Conservation (phyloP, 2,113 vertebrate genomes). For the Kobus ellipsiprymnus region DNA sequence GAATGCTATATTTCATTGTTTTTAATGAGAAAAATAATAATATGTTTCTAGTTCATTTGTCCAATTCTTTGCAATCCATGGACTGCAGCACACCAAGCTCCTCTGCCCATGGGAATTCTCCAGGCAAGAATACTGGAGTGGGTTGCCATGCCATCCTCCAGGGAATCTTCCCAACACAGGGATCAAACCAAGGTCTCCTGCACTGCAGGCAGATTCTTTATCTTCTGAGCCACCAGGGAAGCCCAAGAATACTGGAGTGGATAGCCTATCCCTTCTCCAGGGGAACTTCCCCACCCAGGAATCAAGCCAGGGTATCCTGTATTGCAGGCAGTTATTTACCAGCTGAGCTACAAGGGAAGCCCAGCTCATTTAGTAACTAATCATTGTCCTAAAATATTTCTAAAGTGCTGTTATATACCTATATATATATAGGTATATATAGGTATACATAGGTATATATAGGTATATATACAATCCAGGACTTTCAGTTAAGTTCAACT, state of each 20-base stretch:
- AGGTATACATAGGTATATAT: neutral
- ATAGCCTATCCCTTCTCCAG: neutral
- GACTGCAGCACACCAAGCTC: neutral
- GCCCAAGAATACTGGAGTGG: neutral
- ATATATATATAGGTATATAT: no score
- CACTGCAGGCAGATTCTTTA: neutral
- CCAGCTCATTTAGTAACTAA: neutral
- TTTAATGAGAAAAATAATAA: conserved; percentile 23
- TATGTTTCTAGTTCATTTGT: neutral
- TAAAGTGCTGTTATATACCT: neutral
- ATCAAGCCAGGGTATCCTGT: neutral
- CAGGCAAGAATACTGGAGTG: neutral
- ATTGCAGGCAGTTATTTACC: neutral
- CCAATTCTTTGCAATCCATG: neutral
- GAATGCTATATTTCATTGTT: neutral
- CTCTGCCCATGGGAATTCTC: neutral
- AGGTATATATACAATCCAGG: neutral
- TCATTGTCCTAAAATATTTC: neutral
- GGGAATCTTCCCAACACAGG: neutral
- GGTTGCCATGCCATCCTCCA: neutral
- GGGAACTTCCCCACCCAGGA: neutral
- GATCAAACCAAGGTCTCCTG: neutral
- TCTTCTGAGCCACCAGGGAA: neutral
- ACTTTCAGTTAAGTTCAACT: neutral
- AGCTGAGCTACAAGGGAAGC: neutral